Evolutionary conservation across 2,113 vertebrate species (phyloP), one percentile per base, ranked within the genome.

Genomic region (Hemichromis elongatus): DNA sequence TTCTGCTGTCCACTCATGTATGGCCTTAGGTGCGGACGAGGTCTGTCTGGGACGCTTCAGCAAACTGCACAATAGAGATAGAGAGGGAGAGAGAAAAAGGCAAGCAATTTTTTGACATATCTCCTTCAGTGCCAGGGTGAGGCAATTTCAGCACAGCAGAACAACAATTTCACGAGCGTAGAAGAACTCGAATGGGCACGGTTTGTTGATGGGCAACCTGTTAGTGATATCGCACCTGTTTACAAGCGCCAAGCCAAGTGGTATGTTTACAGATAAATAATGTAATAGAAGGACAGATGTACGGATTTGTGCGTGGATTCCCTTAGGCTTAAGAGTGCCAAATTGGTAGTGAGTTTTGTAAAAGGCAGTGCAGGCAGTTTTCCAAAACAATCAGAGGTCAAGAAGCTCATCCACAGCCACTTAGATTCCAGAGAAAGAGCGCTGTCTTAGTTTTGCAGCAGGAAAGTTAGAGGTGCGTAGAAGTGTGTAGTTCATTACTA

Each of bases 1-100:
- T 95, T 92, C 82, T 87, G 84, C 91, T 92, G 93, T 96, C 92
- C 93, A 90, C 89, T 93, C 93, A 82, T 95, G 95, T 95, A 90
- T 92, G 87, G 91, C 92, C 83, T 82, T 55, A 90, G 92, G 90
- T 92, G 83, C 61, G 66, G 86, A 83, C 81, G 88, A 83, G 82
- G 89, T 83, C 92, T 86, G 82, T 88, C 87, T 47, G 89, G 83
- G 91, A 89, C 12, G 80, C 85, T 88, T 79, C 28, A 5, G 80
- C 86, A 78, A 81, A 18, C 91, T 93, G 87, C 84, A 93, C 89
- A 93, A 92, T 90, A 45, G 59, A 86, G 90, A 94, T 90, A 93
- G 79, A 87, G 85, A 55, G 79, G 1, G n/a, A 80, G 45, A 66
- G 82, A 83, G 53, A 77, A 55, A 81, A 53, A 83, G 75, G 66